Conservation (phyloP, 1,140 invertebrate genomes). For the Arctopsyche grandis region DNA sequence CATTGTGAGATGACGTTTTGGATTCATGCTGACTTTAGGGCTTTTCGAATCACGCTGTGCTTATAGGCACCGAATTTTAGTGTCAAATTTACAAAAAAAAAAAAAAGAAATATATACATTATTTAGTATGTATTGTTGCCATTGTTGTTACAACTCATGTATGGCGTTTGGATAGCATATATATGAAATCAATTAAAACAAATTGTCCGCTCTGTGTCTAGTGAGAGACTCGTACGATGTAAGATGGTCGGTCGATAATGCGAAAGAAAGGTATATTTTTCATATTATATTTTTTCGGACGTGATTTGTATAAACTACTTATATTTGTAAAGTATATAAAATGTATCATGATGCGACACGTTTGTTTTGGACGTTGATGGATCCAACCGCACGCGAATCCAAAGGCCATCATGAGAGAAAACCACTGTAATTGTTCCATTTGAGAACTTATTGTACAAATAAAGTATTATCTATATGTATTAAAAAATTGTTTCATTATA, state of each 20-base stretch:
- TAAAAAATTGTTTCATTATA: constrained; percentile 18
- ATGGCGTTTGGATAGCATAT: constrained; percentile 48
- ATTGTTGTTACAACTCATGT: constrained; percentile 48
- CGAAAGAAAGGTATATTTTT: too few relatives aligned
- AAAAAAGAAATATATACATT: too few relatives aligned
- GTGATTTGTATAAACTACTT: too few relatives aligned
- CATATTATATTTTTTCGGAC: too few relatives aligned
- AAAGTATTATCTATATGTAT: constrained; percentile 53
- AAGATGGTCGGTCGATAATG: too few relatives aligned
- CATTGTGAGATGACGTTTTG: too few relatives aligned
- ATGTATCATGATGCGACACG: too few relatives aligned
- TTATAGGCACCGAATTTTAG: constrained; percentile 2
- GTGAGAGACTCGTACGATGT: too few relatives aligned
- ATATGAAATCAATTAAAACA: neutral
- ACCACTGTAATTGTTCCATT: constrained; percentile 49
- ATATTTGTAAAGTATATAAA: too few relatives aligned
- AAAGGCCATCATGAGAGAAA: constrained; percentile 49
- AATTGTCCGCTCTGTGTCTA: neutral
- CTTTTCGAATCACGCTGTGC: neutral
- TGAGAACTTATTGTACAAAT: constrained; percentile 53
- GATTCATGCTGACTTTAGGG: neutral
- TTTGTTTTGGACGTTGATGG: too few relatives aligned
- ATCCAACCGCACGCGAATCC: constrained; percentile 26
- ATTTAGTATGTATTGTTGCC: constrained; percentile 44
- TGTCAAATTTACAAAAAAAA: constrained; percentile 33